Evolutionary conservation across 2,888 invertebrate genomes (phyloP), one percentile per base, ranked within the genome.

Genomic region (Drosophila aldrichi): DNA sequence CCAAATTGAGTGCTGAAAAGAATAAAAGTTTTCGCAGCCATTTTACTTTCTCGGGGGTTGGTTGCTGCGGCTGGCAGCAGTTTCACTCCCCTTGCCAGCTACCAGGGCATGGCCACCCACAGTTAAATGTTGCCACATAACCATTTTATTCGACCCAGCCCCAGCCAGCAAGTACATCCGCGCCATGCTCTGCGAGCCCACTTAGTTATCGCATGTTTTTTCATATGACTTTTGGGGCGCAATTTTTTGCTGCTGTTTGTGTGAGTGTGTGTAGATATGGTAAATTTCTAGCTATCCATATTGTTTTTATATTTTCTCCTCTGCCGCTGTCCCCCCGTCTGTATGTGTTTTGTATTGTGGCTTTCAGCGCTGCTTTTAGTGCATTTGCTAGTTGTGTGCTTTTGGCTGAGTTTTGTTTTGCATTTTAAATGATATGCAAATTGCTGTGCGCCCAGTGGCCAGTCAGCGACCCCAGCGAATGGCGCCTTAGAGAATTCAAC

Each of bases 11-110:
- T 90, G 88, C 81, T 76, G 86, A 91, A 88, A 82, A 87, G 85
- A 83, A 87, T 82, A 87, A 81, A 90, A 88, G 81, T 83, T 87
- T 88, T 91, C 77, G 91, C 91, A 90, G 90, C 90, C 90, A 90
- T 90, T 91, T 90, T 90, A 85, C 85, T 81, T 75, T 85, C 90
- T 70, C 66, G 72, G 72, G 84, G 84, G 90, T 89, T 79, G 71
- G 61, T 71, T 66, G 70, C 20, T 22, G 20, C 20, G 20, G 2
- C 20, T 22, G 20, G 29, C 29, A 57, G 49, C 71, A 52, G 43
- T 36, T 38, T 32, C 54, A 52, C 55, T 54, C 36, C 55, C 43
- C 46, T 34, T 60, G 55, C 36, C 12, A 46, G 46, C 36, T 8
- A 46, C 44, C 29, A 20, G 64, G 49, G 29, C 67, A 34, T 32